A percentile compares a stretch with the other conserved stretches of the same genome.
phyloP scores from a whole-genome alignment of 1,140 invertebrate species.

The Samia ricini region DNA sequence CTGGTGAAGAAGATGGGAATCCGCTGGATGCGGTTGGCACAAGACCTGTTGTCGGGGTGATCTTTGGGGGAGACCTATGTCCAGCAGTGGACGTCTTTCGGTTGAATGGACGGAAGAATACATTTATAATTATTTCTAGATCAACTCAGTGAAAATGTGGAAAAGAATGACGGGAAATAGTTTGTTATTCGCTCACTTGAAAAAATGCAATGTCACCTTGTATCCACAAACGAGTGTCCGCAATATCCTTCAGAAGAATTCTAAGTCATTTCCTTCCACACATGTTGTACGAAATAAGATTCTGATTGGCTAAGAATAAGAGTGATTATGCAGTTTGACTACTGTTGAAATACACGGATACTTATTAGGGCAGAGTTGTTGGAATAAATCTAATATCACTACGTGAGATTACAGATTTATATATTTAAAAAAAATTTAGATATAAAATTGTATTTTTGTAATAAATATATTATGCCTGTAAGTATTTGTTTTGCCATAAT shows the following conservation, averaged over 20 bases:
- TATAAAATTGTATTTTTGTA: no score
- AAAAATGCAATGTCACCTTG: constrained; percentile 58
- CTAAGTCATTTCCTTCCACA: constrained; percentile 61
- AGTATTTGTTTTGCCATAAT: no score
- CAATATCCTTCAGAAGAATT: constrained; percentile 58
- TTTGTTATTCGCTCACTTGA: constrained; percentile 32
- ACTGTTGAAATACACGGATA: constrained; percentile 35
- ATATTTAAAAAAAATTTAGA: no score
- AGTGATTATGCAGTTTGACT: constrained; percentile 38
- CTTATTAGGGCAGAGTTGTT: constrained; percentile 21
- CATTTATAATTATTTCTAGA: not conserved
- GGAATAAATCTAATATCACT: not conserved
- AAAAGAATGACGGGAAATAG: not conserved
- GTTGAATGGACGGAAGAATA: no score
- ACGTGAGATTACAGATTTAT: no score
- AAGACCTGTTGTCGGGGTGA: no score
- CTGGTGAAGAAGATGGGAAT: no score
- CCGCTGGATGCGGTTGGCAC: no score
- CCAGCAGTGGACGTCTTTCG: no score
- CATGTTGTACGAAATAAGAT: constrained; percentile 54
- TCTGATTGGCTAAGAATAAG: constrained; percentile 47
- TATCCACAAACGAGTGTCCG: constrained; percentile 58
- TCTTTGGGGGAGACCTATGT: no score
- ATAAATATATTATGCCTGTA: no score
- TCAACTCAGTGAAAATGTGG: not conserved